A percentile compares a stretch with the other conserved stretches of the same genome.
Conservation (phyloP, 2,797 vertebrate genomes). For the Diglossa cyanea region DNA sequence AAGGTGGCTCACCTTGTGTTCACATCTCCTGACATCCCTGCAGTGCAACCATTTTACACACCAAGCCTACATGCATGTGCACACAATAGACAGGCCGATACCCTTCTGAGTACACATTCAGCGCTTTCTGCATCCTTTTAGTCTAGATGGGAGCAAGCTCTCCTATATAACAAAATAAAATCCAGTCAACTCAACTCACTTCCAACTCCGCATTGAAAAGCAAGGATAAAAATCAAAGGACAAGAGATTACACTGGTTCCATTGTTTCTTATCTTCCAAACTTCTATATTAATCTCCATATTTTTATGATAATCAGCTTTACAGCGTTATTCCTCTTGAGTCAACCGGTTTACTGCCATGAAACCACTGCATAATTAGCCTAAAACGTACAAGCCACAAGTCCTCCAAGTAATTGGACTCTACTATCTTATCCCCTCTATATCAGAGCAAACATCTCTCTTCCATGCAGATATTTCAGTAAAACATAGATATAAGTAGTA, state of each 20-base stretch:
- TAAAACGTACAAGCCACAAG: background rate
- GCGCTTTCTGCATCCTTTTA: background rate
- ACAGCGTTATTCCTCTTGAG: background rate
- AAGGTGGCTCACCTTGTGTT: background rate
- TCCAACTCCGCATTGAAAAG: background rate
- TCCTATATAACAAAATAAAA: background rate
- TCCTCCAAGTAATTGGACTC: background rate
- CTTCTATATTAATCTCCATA: background rate
- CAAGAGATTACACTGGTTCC: background rate
- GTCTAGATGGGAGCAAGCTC: background rate
- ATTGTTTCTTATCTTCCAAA: background rate
- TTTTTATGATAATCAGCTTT: background rate
- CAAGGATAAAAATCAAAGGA: background rate
- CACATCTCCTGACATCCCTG: background rate
- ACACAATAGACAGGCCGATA: background rate
- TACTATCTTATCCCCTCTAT: background rate
- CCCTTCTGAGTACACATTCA: background rate
- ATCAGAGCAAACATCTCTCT: background rate
- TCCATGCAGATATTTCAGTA: background rate
- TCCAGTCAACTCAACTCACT: background rate
- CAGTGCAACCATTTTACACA: background rate
- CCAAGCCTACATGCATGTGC: too few relatives aligned
- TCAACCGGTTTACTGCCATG: background rate
- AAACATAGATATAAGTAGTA: background rate
- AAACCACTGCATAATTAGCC: background rate